Percentiles rank a stretch among this genome's conserved stretches.
Conservation (phyloP, 2,113 vertebrate genomes). For the Lucifuga dentata region DNA sequence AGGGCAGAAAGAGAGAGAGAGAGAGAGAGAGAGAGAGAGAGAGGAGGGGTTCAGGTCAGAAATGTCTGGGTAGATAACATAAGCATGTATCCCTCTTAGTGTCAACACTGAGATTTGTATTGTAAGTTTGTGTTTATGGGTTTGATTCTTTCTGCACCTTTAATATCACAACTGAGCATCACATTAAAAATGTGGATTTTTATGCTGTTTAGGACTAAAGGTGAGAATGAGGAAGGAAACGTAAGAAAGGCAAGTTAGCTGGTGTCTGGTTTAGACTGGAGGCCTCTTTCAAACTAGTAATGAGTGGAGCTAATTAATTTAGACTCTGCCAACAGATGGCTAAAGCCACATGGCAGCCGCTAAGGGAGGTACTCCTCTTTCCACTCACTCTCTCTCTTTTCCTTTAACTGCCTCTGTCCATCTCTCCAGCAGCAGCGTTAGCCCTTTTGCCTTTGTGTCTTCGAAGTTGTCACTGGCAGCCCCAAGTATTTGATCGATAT, state of each 20-base stretch:
- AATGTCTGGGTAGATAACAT: slow-evolving; percentile 12
- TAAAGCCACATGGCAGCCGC: slow-evolving; percentile 82
- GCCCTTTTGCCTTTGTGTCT: slow-evolving; percentile 26
- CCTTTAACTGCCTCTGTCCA: slow-evolving; percentile 57
- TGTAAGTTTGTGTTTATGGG: slow-evolving; percentile 10
- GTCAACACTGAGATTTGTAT: slow-evolving; percentile 45
- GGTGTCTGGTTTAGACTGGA: slow-evolving; percentile 76
- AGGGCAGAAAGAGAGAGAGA: slow-evolving; percentile 41
- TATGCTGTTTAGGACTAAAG: slow-evolving; percentile 1
- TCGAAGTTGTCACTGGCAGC: slow-evolving; percentile 51
- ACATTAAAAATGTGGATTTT: not conserved
- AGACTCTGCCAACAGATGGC: slow-evolving; percentile 86
- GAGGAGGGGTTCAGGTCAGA: slow-evolving; percentile 43
- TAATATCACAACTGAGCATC: not conserved
- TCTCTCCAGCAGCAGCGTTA: slow-evolving; percentile 50
- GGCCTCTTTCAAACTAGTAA: slow-evolving; percentile 80
- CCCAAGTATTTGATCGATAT: slow-evolving; percentile 67
- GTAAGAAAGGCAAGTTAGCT: slow-evolving; percentile 42
- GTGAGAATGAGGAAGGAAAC: slow-evolving; percentile 24
- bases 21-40: slow-evolving; percentile 8
- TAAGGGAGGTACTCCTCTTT: slow-evolving; percentile 74
- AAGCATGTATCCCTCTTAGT: slow-evolving; percentile 19
- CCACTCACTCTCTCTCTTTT: slow-evolving; percentile 59
- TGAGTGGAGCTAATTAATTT: slow-evolving; percentile 87
- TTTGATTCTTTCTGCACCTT: not conserved